phyloP scores from a whole-genome alignment of 2,888 invertebrate genomes.

The Dendrolimus houi region DNA sequence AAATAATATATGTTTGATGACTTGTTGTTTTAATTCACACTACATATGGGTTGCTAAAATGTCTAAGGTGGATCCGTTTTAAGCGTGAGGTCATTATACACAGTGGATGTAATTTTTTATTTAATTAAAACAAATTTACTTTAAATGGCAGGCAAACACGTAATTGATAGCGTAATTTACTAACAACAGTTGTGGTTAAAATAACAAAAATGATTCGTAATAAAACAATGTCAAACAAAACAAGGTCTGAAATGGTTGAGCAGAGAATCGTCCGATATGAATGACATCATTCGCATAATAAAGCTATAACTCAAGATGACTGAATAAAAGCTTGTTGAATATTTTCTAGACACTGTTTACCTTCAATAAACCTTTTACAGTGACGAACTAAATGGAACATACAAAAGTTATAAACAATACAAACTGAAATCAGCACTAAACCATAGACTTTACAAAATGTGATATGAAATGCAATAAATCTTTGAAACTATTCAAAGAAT shows the following conservation, averaged over 20 bases:
- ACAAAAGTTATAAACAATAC: neutral
- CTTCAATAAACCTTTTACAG: neutral
- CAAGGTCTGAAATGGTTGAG: conserved; percentile 3
- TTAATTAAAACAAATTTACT: too few relatives aligned
- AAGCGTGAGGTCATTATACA: too few relatives aligned
- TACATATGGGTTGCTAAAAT: too few relatives aligned
- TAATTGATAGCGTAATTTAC: conserved; percentile 1
- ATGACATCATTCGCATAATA: conserved; percentile 6
- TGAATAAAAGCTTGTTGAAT: neutral
- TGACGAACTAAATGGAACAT: neutral
- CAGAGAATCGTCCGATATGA: conserved; percentile 2
- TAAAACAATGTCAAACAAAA: conserved; percentile 10
- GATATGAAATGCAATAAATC: too few relatives aligned
- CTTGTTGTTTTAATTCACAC: too few relatives aligned
- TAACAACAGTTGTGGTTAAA: neutral
- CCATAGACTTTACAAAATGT: too few relatives aligned
- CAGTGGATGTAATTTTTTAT: too few relatives aligned
- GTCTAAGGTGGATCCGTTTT: too few relatives aligned
- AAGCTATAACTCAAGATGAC: neutral
- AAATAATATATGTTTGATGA: too few relatives aligned
- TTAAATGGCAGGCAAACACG: neutral
- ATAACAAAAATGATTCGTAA: conserved; percentile 5
- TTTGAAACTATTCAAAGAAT: too few relatives aligned
- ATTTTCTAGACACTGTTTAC: neutral
- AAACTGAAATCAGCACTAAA: too few relatives aligned